Evolutionary conservation across 2,888 invertebrate genomes (phyloP), one percentile per base, ranked within the genome.

Genomic region (Netelia fuscicornis): DNA sequence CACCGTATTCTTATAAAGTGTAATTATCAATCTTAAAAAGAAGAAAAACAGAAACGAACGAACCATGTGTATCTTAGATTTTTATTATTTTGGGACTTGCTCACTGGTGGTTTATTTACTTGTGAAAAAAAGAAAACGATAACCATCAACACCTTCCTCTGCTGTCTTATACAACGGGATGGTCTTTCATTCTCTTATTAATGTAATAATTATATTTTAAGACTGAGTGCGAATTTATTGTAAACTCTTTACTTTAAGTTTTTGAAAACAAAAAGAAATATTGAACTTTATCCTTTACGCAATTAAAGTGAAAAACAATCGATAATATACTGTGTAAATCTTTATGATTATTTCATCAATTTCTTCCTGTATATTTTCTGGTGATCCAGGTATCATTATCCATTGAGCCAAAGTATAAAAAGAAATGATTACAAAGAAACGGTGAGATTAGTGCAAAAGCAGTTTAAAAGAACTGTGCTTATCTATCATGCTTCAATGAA

Each of bases 151-250:
- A 20, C 13, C 37, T 65, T 20, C 17, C 64, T 67, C 67, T 54
- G 44, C 11, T 23, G 13, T 37, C 37, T 5, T 37, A 37, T 6
- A 37, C 37, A 20, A 20, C 2, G 10, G 8, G 20, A 5, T 9
- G 20, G 20, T 30, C 23, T 52, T 52, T 62, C 58, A 62, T 64
- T 48, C 37, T 52, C 30, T 72, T 17, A 71, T 20, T 52, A 37
- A 48, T 75, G 68, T 52, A 23, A 83, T 62, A 60, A 58, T 75
- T 60, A 77, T 30, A 58, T 58, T 82, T 85, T 79, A 76, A 79
- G 67, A 76, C 75, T 71, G 78, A 75, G 75, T 37, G 67, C 79
- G 82, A 81, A 81, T 81, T 64, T 37, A 79, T 75, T 79, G 72
- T 74, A 56, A 77, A 78, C 65, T 76, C 76, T 84, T 65, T 76